Evolutionary conservation across 2,888 invertebrate species (phyloP), one percentile per base, ranked within the genome.

Genomic region (Drosophila putrida): DNA sequence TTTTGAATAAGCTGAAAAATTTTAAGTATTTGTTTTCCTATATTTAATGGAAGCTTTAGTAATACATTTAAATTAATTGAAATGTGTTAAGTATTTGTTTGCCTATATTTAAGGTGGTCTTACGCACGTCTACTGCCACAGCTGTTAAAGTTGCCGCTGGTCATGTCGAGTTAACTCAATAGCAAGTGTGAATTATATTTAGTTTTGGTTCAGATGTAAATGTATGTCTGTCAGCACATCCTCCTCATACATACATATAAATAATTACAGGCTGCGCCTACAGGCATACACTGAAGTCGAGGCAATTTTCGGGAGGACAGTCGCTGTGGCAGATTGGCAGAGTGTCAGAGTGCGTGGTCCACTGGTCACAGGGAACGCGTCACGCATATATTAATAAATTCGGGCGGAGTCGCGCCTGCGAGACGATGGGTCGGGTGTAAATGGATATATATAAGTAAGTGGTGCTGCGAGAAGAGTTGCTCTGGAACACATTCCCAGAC

Each of bases 301-400:
- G 43, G 15, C 41, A 57, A 49, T 28, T 61, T 41, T 41, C 47
- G 25, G 28, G 4, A 20, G 20, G 20, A 20, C 20, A 20, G 20
- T 20, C 20, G 20, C 20, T 20, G 20, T 20, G 20, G 31, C 36
- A 25, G 6, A 38, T 6, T 28, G 54, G n/a, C 59, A 15, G 38
- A 33, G 15, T 8, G 27, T 10, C 53, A 54, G 54, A 33, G 55
- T 39, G 49, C 53, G 31, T 65, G 74, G 84, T 64, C 69, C 61
- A 49, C 49, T 70, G 87, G 67, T 43, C 63, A 67, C 43, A 36
- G 25, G 63, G 58, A 78, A 87, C 85, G 82, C 89, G 82, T 69
- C 59, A 55, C 66, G 88, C 88, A 85, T 85, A 85, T 75, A 78
- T 89, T 85, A 89, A 88, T 89, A 82, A 79, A 82, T 88, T 62